These are phyloP conservation scores for Heteractis magnifica DNA, from an alignment of 92 coral and sea anemone species.

Conservation along the genomic window DNA sequence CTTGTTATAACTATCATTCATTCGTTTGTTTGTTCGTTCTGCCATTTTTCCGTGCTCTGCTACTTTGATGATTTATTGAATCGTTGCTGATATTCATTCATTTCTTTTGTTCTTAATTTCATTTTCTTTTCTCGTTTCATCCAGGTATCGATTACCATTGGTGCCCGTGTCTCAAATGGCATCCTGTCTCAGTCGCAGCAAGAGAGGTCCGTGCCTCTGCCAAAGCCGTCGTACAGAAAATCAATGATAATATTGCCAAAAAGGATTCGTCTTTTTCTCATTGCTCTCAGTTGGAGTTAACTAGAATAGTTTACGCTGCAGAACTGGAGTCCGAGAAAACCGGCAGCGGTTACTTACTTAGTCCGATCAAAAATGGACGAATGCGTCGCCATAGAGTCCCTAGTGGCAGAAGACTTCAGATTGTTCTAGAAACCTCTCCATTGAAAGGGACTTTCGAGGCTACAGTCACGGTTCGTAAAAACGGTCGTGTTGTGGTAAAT, in stretches of 20 bases:
- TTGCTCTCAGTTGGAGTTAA: conserved; percentile 57
- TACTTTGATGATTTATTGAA: not conserved
- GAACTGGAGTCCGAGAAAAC: conserved; percentile 35
- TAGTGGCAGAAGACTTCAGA: conserved; percentile 54
- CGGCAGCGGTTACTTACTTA: conserved; percentile 40
- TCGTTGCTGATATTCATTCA: not conserved
- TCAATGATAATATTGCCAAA: conserved; percentile 56
- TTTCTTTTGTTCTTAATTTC: not conserved
- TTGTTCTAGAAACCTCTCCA: conserved; percentile 66
- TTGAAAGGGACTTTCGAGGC: conserved; percentile 71
- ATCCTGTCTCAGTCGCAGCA: conserved; percentile 30
- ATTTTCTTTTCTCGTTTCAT: not conserved
- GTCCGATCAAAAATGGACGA: conserved; percentile 52
- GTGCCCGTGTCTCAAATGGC: conserved; percentile 80
- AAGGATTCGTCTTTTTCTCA: conserved; percentile 32
- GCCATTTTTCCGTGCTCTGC: too few species aligned
- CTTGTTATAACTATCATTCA: too few species aligned
- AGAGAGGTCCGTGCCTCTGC: conserved; percentile 55
- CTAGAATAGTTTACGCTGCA: conserved; percentile 61
- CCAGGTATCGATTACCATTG: conserved; percentile 75
- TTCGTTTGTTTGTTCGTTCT: too few species aligned
- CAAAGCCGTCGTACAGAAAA: conserved; percentile 51
- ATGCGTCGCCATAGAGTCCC: conserved; percentile 56
- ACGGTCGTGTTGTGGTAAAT: conserved; percentile 58
- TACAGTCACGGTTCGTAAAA: conserved; percentile 50